Base-by-base conservation (phyloP, 1,140 invertebrate species). In the Lethrus apterus region DNA sequence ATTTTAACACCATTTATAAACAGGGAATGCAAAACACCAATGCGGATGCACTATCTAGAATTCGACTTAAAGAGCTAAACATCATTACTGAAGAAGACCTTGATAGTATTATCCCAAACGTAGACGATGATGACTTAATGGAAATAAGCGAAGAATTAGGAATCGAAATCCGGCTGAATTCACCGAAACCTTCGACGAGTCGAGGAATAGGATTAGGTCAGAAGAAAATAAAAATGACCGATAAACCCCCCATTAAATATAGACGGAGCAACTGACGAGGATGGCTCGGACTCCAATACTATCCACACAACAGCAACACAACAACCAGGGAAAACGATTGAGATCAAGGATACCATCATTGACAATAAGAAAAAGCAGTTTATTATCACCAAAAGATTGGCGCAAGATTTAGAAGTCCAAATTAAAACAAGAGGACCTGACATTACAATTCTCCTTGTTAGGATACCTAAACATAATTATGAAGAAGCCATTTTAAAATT, bases 1-100 rank as follows among this genome's bases (percentile, higher is more conserved):
- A 67, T 42, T 71, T 70, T 51, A 44, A 26, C 5, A n/a, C n/a
- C 23, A n/a, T 26, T 5, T 26, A 26, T 26, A 26, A 26, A 26
- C 5, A 26, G n/a, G 23, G 23, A 5, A 26, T 7, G n/a, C 71
- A 2, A n/a, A n/a, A n/a, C n/a, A n/a, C n/a, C n/a, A n/a, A n/a
- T n/a, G n/a, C n/a, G n/a, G n/a, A n/a, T n/a, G 42, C 46, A 36
- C 52, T 26, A 7, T 26, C 23, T 7, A 5, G 23, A 26, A 26
- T 26, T n/a, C 23, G 23, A 26, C n/a, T 26, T 7, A 26, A 26
- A 7, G 23, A 26, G n/a, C 5, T 26, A 5, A 26, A 26, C 23
- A n/a, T 26, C 5, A 26, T 26, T 26, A 26, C 23, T 5, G 5
- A 26, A 26, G 5, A n/a, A 26, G 23, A 26, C n/a, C n/a, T 26